Evolutionary conservation across 2,888 invertebrate species (phyloP).

Genomic region (Desoria tigrina): DNA sequence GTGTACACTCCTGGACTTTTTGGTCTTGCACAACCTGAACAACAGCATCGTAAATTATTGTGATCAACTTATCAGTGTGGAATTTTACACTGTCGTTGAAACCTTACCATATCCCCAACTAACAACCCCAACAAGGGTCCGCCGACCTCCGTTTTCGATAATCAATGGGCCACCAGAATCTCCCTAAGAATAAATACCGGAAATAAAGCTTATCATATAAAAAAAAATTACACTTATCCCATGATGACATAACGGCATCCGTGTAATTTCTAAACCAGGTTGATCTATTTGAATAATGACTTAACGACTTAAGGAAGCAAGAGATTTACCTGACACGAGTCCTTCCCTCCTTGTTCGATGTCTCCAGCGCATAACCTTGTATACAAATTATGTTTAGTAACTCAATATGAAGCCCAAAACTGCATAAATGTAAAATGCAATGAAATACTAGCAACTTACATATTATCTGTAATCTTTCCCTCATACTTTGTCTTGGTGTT

Average conservation of each 20-base stretch:
- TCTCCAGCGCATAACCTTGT: constrained; percentile 23
- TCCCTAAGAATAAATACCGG: not conserved
- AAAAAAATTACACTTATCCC: too few species aligned
- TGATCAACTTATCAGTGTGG: not conserved
- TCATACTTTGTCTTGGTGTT: constrained; percentile 46
- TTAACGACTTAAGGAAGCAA: too few species aligned
- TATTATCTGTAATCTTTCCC: constrained; percentile 51
- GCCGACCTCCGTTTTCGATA: constrained; percentile 49
- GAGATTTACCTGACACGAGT: constrained; percentile 34
- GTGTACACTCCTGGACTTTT: constrained; percentile 42
- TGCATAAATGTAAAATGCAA: constrained; percentile 3
- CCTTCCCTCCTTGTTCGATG: constrained; percentile 25
- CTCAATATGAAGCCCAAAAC: constrained; percentile 13
- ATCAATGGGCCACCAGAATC: constrained; percentile 41
- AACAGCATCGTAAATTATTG: constrained; percentile 1
- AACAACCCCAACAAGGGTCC: constrained; percentile 46
- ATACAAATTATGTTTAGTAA: constrained; percentile 9
- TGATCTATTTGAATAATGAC: too few species aligned
- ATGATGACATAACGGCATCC: too few species aligned
- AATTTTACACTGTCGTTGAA: constrained; percentile 6
- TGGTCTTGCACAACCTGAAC: constrained; percentile 38
- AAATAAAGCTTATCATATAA: too few species aligned
- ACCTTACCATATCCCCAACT: constrained; percentile 22
- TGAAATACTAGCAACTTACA: constrained; percentile 47
- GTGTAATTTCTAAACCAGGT: too few species aligned